Conservation (phyloP, 2,888 invertebrate species). For the Tipula unca region DNA sequence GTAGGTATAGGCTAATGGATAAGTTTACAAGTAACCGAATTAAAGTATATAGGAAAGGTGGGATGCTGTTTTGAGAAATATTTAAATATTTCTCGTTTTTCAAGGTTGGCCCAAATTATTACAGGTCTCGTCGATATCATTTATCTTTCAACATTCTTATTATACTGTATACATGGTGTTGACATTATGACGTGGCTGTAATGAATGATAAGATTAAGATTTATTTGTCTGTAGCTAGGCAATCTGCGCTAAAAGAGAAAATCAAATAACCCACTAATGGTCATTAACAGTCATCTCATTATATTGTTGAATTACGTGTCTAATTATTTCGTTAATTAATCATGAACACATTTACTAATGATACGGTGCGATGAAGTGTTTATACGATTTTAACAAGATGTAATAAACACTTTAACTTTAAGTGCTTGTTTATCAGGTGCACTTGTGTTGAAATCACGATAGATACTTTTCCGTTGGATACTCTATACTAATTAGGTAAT, state of each 20-base stretch:
- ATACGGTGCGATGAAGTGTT: too few relatives aligned
- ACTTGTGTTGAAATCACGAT: background rate
- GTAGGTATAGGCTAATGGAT: too few relatives aligned
- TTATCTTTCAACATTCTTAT: background rate
- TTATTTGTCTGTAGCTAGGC: background rate
- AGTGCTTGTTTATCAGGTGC: background rate
- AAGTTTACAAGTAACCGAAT: too few relatives aligned
- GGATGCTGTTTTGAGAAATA: too few relatives aligned
- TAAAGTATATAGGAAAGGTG: too few relatives aligned
- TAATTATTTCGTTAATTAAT: background rate
- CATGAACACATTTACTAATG: too few relatives aligned
- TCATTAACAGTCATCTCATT: background rate
- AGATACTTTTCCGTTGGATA: background rate
- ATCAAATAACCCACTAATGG: background rate
- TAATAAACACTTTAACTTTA: background rate
- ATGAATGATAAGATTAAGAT: background rate
- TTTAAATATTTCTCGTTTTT: too few relatives aligned
- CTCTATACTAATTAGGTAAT: background rate
- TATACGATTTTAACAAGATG: background rate
- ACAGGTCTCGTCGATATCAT: too few relatives aligned
- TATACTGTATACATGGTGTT: background rate
- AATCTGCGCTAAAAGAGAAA: background rate
- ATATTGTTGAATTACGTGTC: background rate
- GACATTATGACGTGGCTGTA: background rate
- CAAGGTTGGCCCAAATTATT: too few relatives aligned